Percentiles rank a stretch among this genome's conserved stretches.
Conservation (phyloP, 2,113 vertebrate species). For the Polypterus senegalus region DNA sequence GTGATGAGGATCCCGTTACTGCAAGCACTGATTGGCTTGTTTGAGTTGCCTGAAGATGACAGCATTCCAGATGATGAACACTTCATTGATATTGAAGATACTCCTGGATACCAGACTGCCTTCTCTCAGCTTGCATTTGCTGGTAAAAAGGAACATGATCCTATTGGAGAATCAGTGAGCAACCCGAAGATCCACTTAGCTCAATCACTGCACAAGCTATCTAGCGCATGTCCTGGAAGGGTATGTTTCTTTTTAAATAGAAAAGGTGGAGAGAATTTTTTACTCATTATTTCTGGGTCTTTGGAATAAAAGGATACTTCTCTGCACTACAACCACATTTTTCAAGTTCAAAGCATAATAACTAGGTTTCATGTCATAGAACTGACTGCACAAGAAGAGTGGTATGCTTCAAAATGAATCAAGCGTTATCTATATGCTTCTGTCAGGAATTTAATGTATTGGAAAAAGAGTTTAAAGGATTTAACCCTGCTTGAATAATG, state of each 20-base stretch:
- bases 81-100: conserved; percentile 95
- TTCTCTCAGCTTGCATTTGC: conserved; percentile 95
- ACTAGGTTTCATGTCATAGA: not conserved
- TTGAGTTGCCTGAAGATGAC: conserved; percentile 92
- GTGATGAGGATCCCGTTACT: conserved; percentile 72
- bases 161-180: conserved; percentile 80
- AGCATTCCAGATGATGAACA: conserved; percentile 93
- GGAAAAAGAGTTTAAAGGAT: too few species aligned
- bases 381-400: too few species aligned
- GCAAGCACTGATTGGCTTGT: conserved; percentile 89
- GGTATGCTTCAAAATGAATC: too few species aligned
- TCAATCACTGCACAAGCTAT: conserved; percentile 89
- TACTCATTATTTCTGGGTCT: not conserved
- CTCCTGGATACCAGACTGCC: conserved; percentile 90
- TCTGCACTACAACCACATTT: not conserved
- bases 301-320: too few species aligned
- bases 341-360: not conserved
- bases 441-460: too few species aligned
- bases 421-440: too few species aligned
- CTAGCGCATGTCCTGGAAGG: conserved; percentile 85
- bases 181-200: conserved; percentile 90
- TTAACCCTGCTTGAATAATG: too few species aligned
- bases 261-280: not conserved
- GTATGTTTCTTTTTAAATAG: conserved; percentile 40
- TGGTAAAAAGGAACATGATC: conserved; percentile 88